A percentile compares a stretch with the other conserved stretches of the same genome.
Evolutionary conservation across 2,888 invertebrate genomes (phyloP).

Genomic region (Oegoconia quadripuncta): DNA sequence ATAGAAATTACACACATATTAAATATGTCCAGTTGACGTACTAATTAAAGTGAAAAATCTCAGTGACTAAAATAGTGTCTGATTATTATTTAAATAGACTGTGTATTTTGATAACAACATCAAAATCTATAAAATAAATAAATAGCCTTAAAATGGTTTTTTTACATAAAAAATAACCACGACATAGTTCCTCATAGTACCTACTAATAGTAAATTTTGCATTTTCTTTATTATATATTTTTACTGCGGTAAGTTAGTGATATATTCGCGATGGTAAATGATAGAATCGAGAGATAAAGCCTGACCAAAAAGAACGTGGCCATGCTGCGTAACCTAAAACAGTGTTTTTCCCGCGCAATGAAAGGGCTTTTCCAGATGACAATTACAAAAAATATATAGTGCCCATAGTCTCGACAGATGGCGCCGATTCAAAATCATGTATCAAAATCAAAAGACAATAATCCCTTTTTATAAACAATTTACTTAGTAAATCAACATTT

Average conservation of each 20-base stretch:
- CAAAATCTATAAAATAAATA: slow-evolving; percentile 56
- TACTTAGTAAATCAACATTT: too few species aligned
- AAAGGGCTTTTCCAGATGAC: too few species aligned
- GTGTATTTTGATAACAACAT: slow-evolving; percentile 73
- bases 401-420: too few species aligned
- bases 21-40: slow-evolving; percentile 31
- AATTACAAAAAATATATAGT: too few species aligned
- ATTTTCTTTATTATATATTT: slow-evolving; percentile 70
- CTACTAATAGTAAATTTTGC: slow-evolving; percentile 77
- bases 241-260: slow-evolving; percentile 71
- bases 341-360: too few species aligned
- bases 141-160: slow-evolving; percentile 44
- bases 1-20: slow-evolving; percentile 20
- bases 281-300: slow-evolving; percentile 30
- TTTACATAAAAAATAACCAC: slow-evolving; percentile 62
- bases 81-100: slow-evolving; percentile 56
- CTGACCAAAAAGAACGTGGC: slow-evolving; percentile 33
- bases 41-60: slow-evolving; percentile 42
- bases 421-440: too few species aligned
- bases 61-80: slow-evolving; percentile 49
- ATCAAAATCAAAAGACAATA: too few species aligned
- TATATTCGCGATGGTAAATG: slow-evolving; percentile 55
- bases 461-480: too few species aligned
- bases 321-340: too few species aligned
- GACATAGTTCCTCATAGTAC: slow-evolving; percentile 78